phyloP scores from a whole-genome alignment of 2,113 vertebrate species.

The Tupaia tana region DNA sequence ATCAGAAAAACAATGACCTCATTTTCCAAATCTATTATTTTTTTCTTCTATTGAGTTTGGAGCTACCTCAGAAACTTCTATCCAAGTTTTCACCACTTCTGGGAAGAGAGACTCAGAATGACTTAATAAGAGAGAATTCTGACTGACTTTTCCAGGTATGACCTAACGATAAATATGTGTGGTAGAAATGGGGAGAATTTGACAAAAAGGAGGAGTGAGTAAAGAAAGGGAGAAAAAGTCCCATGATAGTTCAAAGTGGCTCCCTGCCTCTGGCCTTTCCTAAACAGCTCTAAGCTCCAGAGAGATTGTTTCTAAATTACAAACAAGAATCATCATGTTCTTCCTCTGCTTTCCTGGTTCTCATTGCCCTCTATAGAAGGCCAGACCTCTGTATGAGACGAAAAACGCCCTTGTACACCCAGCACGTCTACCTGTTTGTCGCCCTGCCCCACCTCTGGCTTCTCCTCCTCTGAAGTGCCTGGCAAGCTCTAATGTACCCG shows the following conservation, averaged over 20 bases:
- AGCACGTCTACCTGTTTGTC: neutral
- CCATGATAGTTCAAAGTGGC: neutral
- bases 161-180: neutral
- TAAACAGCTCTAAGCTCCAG: rapidly evolving
- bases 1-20: neutral
- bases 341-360: neutral
- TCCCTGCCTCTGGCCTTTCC: too few species aligned
- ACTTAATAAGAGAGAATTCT: neutral
- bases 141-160: neutral
- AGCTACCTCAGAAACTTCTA: neutral
- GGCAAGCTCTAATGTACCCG: neutral
- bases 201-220: neutral
- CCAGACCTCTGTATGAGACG: neutral
- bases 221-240: neutral
- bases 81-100: neutral
- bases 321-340: neutral
- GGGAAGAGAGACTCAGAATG: neutral
- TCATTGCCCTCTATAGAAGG: neutral
- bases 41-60: constrained; percentile 8
- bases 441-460: neutral
- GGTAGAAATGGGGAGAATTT: neutral
- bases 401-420: neutral
- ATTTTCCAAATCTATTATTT: neutral
- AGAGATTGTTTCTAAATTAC: neutral
- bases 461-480: neutral